Conservation (phyloP, 2,113 vertebrate genomes). For the Sardina pilchardus region DNA sequence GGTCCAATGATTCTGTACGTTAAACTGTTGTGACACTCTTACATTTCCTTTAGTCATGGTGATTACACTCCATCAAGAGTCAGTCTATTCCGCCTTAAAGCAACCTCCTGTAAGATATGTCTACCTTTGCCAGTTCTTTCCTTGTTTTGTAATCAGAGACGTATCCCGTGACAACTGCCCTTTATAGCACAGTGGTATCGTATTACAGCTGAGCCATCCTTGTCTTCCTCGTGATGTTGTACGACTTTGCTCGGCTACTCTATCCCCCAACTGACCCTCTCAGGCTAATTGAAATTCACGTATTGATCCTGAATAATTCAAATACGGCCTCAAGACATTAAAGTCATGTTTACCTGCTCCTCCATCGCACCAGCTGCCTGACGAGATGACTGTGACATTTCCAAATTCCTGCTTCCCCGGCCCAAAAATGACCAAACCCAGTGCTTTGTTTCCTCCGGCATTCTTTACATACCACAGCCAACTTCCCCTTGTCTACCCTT, state of each 20-base stretch:
- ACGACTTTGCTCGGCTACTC: not conserved
- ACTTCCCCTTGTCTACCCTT: constrained; percentile 12
- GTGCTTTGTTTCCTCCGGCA: not conserved
- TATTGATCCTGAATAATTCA: not conserved
- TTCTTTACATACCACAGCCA: not conserved
- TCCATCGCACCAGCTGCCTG: not conserved
- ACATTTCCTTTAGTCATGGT: not conserved
- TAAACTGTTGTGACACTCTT: too few relatives aligned
- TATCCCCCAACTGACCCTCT: not conserved
- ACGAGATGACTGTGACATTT: not conserved
- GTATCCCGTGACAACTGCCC: not conserved
- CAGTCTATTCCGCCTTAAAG: not conserved
- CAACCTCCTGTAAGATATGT: not conserved
- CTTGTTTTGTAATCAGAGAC: constrained; percentile 20
- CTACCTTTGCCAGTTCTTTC: not conserved
- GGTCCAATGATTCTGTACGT: too few relatives aligned
- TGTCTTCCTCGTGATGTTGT: not conserved
- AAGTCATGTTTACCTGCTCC: not conserved
- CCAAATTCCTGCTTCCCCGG: not conserved
- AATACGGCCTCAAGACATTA: not conserved
- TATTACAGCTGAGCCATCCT: not conserved
- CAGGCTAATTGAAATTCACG: not conserved
- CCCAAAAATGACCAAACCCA: not conserved
- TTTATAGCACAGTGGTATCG: not conserved
- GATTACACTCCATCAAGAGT: not conserved